phyloP scores from a whole-genome alignment of 2,113 vertebrate species.

The Neotragus moschatus region DNA sequence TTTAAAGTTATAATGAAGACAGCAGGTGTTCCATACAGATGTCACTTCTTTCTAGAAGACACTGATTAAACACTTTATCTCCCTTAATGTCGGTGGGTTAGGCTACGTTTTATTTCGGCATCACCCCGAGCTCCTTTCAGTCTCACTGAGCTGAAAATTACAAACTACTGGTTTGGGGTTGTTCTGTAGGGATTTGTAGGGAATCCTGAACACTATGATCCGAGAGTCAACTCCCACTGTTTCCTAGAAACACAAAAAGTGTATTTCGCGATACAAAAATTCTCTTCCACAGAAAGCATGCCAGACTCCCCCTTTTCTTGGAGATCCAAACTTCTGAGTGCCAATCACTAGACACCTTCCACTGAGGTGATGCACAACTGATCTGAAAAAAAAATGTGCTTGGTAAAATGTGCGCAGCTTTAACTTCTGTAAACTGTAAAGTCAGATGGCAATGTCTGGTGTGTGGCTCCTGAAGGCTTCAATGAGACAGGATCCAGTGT shows the following conservation, averaged over 20 bases:
- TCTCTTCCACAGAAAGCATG: not conserved
- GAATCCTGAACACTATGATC: not conserved
- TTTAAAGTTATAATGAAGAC: slow-evolving; percentile 56
- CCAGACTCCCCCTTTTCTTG: not conserved
- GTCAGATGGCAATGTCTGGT: not conserved
- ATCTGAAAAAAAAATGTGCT: not conserved
- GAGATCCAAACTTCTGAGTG: not conserved
- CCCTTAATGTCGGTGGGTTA: not conserved
- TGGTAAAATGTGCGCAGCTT: not conserved
- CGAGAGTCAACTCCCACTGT: not conserved
- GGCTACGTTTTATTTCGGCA: not conserved
- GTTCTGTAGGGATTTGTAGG: not conserved
- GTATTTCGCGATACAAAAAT: not conserved
- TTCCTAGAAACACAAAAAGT: not conserved
- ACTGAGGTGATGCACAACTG: not conserved
- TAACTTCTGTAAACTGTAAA: not conserved
- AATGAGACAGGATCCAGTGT: not conserved
- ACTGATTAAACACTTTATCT: slow-evolving; percentile 3
- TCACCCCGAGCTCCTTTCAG: not conserved
- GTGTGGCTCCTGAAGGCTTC: not conserved
- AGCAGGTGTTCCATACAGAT: slow-evolving; percentile 33
- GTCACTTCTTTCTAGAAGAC: not conserved
- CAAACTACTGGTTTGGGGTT: not conserved
- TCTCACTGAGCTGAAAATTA: slow-evolving; percentile 32
- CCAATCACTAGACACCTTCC: not conserved